A percentile compares a stretch with the other conserved stretches of the same genome.
Conservation (phyloP, 1,140 invertebrate species). For the Ooceraea biroi region DNA sequence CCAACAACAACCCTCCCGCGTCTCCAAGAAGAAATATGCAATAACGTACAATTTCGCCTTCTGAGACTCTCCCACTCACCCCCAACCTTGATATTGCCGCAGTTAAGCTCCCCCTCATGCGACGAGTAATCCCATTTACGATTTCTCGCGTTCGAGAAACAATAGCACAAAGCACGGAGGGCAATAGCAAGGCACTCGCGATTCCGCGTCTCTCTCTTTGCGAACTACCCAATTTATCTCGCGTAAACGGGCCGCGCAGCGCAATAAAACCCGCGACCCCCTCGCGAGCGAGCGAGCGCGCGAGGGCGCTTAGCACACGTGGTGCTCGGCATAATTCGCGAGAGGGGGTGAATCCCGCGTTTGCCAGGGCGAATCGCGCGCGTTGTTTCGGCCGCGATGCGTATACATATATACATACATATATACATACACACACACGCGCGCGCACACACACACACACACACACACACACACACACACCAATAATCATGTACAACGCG, state of each 20-base stretch:
- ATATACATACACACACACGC: neutral
- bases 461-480: neutral
- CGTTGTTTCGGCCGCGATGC: conserved; percentile 42
- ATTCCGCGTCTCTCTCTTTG: conserved; percentile 20
- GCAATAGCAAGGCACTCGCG: neutral
- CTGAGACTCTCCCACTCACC: neutral
- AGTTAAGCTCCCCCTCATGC: conserved; percentile 9
- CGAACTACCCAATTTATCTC: conserved; percentile 54
- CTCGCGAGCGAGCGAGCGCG: too few species aligned
- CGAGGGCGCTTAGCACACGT: conserved; percentile 15
- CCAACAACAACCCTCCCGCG: neutral
- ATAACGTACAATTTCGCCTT: conserved; percentile 48
- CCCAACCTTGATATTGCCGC: neutral
- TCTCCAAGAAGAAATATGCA: conserved; percentile 24
- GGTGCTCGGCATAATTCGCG: conserved; percentile 55
- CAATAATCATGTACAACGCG: conserved; percentile 45
- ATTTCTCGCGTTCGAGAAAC: conserved; percentile 41
- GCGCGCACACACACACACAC: too few species aligned
- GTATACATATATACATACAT: too few species aligned
- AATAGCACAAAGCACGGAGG: conserved; percentile 13
- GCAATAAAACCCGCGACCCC: conserved; percentile 54
- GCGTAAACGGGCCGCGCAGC: conserved; percentile 35
- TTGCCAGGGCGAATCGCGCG: conserved; percentile 24
- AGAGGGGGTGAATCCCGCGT: conserved; percentile 52
- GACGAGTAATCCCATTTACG: conserved; percentile 32